Percentiles rank a stretch among this genome's conserved stretches.
Evolutionary conservation across 2,797 vertebrate genomes (phyloP).

Genomic region (Sebastes steindachneri): DNA sequence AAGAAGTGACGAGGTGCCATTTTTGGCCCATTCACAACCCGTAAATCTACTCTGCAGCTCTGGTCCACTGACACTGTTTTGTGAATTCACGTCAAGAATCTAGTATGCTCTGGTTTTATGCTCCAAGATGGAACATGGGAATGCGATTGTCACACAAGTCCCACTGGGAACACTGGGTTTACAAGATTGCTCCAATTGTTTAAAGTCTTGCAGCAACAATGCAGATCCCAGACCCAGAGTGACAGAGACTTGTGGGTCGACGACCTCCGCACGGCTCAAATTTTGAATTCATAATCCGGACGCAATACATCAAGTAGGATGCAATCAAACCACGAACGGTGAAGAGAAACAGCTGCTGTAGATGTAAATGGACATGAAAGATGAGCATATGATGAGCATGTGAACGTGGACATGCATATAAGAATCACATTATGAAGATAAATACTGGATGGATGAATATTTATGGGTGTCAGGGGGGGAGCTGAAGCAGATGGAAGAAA

Average conservation of each 20-base stretch:
- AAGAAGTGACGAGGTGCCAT: background rate
- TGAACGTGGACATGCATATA: constrained; percentile 22
- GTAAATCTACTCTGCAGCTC: background rate
- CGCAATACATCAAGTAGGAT: background rate
- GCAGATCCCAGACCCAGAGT: background rate
- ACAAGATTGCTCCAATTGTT: background rate
- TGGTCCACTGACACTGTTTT: background rate
- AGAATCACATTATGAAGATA: constrained; percentile 48
- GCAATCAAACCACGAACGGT: constrained; percentile 1
- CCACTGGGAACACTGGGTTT: constrained; percentile 4
- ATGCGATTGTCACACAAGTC: background rate
- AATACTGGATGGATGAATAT: constrained; percentile 46
- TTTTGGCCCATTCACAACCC: background rate
- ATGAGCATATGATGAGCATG: constrained; percentile 10
- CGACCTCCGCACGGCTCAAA: background rate
- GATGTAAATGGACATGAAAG: constrained; percentile 43
- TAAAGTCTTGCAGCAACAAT: background rate
- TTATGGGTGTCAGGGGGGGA: constrained; percentile 1
- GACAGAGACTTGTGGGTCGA: background rate
- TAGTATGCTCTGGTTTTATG: background rate
- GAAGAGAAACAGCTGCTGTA: background rate
- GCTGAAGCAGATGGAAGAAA: constrained; percentile 23
- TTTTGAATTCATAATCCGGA: constrained; percentile 1
- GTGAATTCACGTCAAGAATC: background rate
- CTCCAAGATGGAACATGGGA: background rate